Base-by-base conservation (phyloP, 2,113 vertebrate species). In the Ibidorhyncha struthersii region DNA sequence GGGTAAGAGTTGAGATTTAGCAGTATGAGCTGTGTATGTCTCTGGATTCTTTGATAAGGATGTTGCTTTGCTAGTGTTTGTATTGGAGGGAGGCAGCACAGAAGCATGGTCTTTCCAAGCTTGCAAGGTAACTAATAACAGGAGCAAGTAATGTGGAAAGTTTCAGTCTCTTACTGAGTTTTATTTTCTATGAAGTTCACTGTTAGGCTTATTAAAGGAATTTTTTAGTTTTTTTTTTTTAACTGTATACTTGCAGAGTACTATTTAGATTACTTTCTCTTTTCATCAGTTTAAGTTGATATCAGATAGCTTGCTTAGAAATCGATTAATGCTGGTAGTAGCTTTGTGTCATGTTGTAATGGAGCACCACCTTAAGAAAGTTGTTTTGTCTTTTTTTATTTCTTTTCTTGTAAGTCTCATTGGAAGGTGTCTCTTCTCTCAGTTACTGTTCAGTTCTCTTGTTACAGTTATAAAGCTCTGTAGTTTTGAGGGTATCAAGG, bases 21-120 rank as follows among this genome's bases (percentile, higher is more conserved):
- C 1, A 15, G 11, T 27, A 1, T 25, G 4, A 2, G 10, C 4
- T 32, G 10, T 0, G 0, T 1, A 0, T 4, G 15, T 2, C 1
- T 62, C 4, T 72, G 43, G 2, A 0, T 23, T 45, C 2, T 9
- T 70, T n/a, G 8, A 1, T 14, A 1, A 8, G 45, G 9, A 1
- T 3, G 5, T 2, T 22, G 34, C 2, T 55, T 82, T 63, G 3
- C 2, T 36, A 1, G 2, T 5, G 2, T 8, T 72, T 0, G 0
- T 6, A 0, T 8, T 16, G 41, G 22, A 47, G 15, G 7, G 26
- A 29, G 30, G 9, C 2, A 20, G 36, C 0, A 2, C 1, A 15
- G 36, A 36, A 41, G 5, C 0, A 2, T 43, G 38, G 1, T 3
- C 6, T 76, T 29, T 69, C 11, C 6, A 3, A 8, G 7, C 12